Evolutionary conservation across 2,113 vertebrate species (phyloP), one percentile per base, ranked within the genome.

Genomic region (Nothoprocta pentlandii): DNA sequence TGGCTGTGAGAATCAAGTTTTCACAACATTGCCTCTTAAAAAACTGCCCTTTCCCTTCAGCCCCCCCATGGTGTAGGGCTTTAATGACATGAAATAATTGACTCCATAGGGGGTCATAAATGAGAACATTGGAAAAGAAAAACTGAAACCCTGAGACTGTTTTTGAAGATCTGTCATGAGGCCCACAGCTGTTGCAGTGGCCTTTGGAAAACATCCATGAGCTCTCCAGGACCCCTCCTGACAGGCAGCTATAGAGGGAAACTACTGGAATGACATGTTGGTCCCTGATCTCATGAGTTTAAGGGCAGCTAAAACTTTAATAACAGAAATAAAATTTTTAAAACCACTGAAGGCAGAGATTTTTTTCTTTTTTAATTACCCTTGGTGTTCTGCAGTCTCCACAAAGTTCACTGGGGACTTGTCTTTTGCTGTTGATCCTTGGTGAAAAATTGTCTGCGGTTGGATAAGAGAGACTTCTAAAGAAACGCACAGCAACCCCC

Each of bases 11-110:
- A 90, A 20, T 49, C 23, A 87, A 71, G 66, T 93, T 91, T 93
- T 95, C 16, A 44, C 47, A 93, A n/a, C 46, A 63, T 21, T 80
- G 54, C 13, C 83, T 88, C 58, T 92, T 90, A 76, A 95, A 92
- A 49, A 94, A 81, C 66, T 78, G 28, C 28, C 39, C 64, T 94
- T 96, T 83, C 73, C 85, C 93, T 93, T 86, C 69, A 79, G 86
- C 32, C 80, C 81, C 81, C 64, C 56, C 47, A 16, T 79, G 67
- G 83, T 93, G 94, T 85, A 80, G 87, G 53, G 19, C 56, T 94
- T 95, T 92, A 93, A 92, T 95, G 89, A 92, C 80, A 94, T 94
- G 82, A 84, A 93, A 91, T 90, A 95, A 95, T 95, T 88, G 77
- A 90, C 93, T 64, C 93, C 71, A 58, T 80, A 63, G 85, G 91